phyloP scores from a whole-genome alignment of 2,113 vertebrate species.

The Dipodomys merriami region DNA sequence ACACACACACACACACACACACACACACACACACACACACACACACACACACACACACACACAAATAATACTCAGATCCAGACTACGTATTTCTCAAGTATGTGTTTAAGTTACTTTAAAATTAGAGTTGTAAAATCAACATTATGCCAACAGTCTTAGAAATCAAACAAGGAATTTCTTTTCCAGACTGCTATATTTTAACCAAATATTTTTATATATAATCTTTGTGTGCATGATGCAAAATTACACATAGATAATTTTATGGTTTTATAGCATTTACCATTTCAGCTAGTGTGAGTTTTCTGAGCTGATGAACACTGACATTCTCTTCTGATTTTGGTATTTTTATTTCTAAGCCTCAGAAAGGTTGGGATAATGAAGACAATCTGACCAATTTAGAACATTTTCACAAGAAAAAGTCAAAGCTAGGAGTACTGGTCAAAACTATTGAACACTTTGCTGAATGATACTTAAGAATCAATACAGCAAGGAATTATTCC shows the following conservation, averaged over 20 bases:
- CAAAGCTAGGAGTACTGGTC: not conserved
- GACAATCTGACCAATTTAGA: not conserved
- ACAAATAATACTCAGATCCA: not conserved
- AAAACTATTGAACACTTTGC: not conserved
- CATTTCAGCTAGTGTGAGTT: not conserved
- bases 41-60: not conserved
- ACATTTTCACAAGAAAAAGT: not conserved
- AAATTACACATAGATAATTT: not conserved
- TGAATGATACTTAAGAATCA: not conserved
- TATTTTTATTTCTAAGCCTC: not conserved
- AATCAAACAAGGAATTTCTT: not conserved
- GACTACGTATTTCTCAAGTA: not conserved
- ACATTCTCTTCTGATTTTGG: not conserved
- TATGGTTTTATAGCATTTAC: not conserved
- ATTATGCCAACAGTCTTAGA: not conserved
- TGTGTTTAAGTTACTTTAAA: slow-evolving; percentile 31
- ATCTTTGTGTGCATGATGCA: not conserved
- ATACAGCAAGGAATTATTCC: not conserved
- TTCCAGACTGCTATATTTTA: not conserved
- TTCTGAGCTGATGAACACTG: not conserved
- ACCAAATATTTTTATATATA: not conserved
- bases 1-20: not conserved
- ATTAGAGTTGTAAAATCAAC: slow-evolving; percentile 41
- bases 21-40: not conserved
- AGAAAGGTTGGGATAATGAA: not conserved